Percentiles rank a stretch among this genome's conserved stretches.
These are phyloP conservation scores for Orthosia gracilis DNA, from an alignment of 2,888 invertebrate species.

Conservation along the genomic window DNA sequence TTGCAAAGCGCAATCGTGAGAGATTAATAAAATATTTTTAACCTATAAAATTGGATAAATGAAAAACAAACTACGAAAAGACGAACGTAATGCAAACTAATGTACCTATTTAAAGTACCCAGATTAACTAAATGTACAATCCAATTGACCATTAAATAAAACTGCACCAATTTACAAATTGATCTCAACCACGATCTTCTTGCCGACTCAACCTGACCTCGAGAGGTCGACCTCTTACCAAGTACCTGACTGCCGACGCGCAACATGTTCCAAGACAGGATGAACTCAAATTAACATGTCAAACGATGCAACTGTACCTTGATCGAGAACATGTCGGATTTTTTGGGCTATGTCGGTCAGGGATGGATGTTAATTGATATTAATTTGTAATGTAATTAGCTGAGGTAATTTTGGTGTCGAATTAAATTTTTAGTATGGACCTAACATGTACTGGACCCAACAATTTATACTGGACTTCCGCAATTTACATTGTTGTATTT, in stretches of 20 bases:
- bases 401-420: too few species aligned
- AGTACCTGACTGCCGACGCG: slow-evolving; percentile 28
- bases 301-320: slow-evolving; percentile 35
- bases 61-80: background rate
- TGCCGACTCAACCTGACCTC: slow-evolving; percentile 47
- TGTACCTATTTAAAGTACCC: background rate
- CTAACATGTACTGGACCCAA: too few species aligned
- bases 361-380: slow-evolving; percentile 17
- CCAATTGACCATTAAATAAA: background rate
- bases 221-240: slow-evolving; percentile 43
- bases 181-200: slow-evolving; percentile 2
- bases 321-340: background rate
- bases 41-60: background rate
- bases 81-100: background rate
- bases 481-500: too few species aligned
- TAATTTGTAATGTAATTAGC: too few species aligned
- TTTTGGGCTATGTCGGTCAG: slow-evolving; percentile 50
- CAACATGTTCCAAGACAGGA: slow-evolving; percentile 46
- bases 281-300: slow-evolving; percentile 57
- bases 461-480: too few species aligned
- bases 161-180: slow-evolving; percentile 17
- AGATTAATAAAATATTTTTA: background rate
- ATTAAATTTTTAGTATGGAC: too few species aligned
- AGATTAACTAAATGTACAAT: background rate
- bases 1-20: background rate